Conservation (phyloP, 2,888 invertebrate species). For the Melipona beecheii region DNA sequence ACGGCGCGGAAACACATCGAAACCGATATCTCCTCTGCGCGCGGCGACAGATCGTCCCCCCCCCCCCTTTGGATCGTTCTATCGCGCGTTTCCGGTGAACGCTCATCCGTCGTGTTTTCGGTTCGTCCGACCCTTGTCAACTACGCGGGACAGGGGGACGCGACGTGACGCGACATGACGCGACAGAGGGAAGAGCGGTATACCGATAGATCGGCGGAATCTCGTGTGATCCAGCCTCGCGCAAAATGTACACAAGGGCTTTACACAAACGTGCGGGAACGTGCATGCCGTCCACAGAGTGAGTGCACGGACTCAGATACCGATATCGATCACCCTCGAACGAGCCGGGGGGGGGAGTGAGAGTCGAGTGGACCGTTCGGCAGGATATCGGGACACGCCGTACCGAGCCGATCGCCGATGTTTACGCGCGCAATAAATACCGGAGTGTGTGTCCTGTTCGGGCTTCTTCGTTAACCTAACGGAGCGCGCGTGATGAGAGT, state of each 20-base stretch:
- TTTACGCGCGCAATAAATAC: slow-evolving; percentile 57
- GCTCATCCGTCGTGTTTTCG: slow-evolving; percentile 47
- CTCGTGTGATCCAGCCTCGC: slow-evolving; percentile 41
- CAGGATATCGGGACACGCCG: slow-evolving; percentile 31
- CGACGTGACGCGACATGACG: neutral
- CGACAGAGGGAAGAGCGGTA: neutral
- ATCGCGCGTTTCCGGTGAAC: slow-evolving; percentile 2
- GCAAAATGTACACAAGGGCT: slow-evolving; percentile 43
- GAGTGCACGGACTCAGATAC: slow-evolving; percentile 13
- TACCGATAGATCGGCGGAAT: slow-evolving; percentile 19
- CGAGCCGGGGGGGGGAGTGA: slow-evolving; percentile 12
- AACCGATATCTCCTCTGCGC: no score
- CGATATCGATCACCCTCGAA: slow-evolving; percentile 46
- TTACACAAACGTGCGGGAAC: slow-evolving; percentile 9
- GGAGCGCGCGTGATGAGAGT: neutral
- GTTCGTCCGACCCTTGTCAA: slow-evolving; percentile 29
- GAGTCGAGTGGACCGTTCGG: slow-evolving; percentile 35
- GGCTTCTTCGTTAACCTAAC: slow-evolving; percentile 20
- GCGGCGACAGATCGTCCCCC: no score
- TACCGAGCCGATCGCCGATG: slow-evolving; percentile 40
- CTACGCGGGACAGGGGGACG: neutral
- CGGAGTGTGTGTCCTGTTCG: slow-evolving; percentile 18
- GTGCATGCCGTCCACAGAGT: neutral
- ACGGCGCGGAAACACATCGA: neutral
- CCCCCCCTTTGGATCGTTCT: neutral